Percentiles rank a stretch among this genome's conserved stretches.
Evolutionary conservation across 1,140 invertebrate species (phyloP).

Genomic region (Phymorhynchus buccinoides): DNA sequence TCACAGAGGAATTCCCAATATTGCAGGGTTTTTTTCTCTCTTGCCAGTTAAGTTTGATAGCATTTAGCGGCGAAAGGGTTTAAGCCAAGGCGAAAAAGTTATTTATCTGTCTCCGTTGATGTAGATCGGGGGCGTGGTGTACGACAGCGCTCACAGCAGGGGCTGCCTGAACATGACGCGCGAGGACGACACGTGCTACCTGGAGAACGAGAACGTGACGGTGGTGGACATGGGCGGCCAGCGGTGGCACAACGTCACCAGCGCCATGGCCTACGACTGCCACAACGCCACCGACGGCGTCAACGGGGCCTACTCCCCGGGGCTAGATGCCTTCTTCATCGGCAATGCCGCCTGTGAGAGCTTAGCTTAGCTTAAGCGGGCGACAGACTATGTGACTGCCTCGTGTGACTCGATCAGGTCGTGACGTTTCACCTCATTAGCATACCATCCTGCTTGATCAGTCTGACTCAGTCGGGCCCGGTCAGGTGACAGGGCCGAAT

Average conservation of each 20-base stretch:
- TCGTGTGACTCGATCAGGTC: too few relatives aligned
- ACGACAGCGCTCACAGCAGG: slow-evolving; percentile 40
- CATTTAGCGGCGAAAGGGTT: too few relatives aligned
- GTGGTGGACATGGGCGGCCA: slow-evolving; percentile 51
- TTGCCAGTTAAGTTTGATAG: too few relatives aligned
- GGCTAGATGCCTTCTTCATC: slow-evolving; percentile 54
- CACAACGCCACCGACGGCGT: slow-evolving; percentile 48
- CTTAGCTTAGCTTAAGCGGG: background rate
- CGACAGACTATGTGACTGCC: too few relatives aligned
- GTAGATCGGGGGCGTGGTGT: slow-evolving; percentile 18
- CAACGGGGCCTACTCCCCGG: slow-evolving; percentile 58
- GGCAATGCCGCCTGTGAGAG: slow-evolving; percentile 42
- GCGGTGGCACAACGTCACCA: slow-evolving; percentile 41
- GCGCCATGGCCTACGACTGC: slow-evolving; percentile 46
- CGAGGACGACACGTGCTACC: slow-evolving; percentile 42
- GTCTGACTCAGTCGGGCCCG: too few relatives aligned
- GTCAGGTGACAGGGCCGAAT: too few relatives aligned
- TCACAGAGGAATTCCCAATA: too few relatives aligned
- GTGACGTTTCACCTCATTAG: too few relatives aligned
- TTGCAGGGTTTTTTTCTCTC: too few relatives aligned
- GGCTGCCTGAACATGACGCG: slow-evolving; percentile 41
- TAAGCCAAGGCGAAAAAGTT: too few relatives aligned
- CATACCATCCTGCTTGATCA: too few relatives aligned
- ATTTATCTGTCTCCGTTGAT: background rate
- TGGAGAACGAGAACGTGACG: slow-evolving; percentile 54